phyloP scores from a whole-genome alignment of 2,888 invertebrate species.

The Rhabditoides inermis region DNA sequence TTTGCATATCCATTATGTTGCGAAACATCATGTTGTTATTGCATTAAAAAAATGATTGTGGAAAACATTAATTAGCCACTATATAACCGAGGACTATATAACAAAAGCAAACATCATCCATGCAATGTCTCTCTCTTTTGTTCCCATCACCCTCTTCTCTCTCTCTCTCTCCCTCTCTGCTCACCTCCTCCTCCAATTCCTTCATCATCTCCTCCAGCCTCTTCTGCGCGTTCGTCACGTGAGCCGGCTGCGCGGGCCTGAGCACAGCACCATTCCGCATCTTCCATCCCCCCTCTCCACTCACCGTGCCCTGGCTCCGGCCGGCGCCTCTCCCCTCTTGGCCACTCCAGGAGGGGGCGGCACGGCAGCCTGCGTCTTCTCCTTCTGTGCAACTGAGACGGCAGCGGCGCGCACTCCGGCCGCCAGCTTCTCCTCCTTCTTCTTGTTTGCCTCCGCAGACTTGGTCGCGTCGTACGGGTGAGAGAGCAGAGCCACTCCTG shows the following conservation, averaged over 20 bases:
- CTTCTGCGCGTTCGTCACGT: conserved; percentile 56
- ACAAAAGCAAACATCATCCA: not conserved
- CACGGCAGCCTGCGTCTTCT: conserved; percentile 12
- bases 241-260: conserved; percentile 2
- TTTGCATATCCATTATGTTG: too few species aligned
- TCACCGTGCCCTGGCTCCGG: conserved; percentile 11
- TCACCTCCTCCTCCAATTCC: conserved; percentile 74
- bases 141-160: not conserved
- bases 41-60: too few species aligned
- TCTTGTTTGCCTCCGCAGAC: too few species aligned
- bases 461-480: conserved; percentile 47
- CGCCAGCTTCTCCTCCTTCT: conserved; percentile 1
- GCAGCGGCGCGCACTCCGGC: conserved; percentile 5
- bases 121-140: not conserved
- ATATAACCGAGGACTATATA: not conserved
- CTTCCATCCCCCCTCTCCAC: not conserved
- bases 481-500: conserved; percentile 49
- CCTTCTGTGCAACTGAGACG: too few species aligned
- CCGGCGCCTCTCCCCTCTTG: conserved; percentile 19
- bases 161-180: conserved; percentile 52
- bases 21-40: too few species aligned
- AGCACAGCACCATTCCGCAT: not conserved
- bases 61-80: too few species aligned
- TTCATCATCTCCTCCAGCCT: conserved; percentile 62
- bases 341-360: conserved; percentile 7